phyloP scores from a whole-genome alignment of 2,113 vertebrate genomes.

The Rhadina sibilatrix region DNA sequence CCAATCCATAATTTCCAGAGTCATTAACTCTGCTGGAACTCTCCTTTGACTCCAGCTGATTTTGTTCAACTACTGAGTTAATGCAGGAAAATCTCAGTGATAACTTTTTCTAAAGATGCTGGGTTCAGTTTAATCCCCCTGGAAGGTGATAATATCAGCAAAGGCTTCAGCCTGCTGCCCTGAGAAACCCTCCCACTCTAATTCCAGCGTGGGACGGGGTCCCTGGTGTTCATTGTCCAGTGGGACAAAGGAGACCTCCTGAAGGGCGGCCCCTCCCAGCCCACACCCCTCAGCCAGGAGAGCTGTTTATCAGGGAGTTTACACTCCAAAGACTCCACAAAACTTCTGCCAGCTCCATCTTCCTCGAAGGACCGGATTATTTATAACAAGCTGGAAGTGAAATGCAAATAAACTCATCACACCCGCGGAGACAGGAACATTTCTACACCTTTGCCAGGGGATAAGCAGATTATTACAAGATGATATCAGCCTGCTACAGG shows the following conservation, averaged over 20 bases:
- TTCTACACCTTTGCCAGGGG: not conserved
- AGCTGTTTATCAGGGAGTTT: not conserved
- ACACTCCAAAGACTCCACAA: not conserved
- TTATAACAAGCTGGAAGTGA: not conserved
- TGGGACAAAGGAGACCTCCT: not conserved
- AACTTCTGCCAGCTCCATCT: not conserved
- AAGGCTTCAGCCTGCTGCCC: not conserved
- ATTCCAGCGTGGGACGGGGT: rapidly evolving
- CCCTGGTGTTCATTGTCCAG: not conserved
- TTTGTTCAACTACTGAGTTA: constrained; percentile 26
- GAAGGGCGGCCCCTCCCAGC: not conserved
- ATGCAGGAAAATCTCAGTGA: not conserved
- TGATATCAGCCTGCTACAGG: not conserved
- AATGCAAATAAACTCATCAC: not conserved
- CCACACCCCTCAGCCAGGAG: not conserved
- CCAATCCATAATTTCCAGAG: constrained; percentile 29
- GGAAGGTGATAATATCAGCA: not conserved
- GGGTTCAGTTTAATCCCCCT: not conserved
- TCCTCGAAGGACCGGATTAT: not conserved
- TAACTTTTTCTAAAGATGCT: constrained; percentile 3
- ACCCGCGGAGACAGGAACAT: not conserved
- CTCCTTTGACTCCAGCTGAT: constrained; percentile 28
- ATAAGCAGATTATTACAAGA: not conserved
- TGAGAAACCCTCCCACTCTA: not conserved
- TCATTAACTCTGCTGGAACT: constrained; percentile 43